A percentile compares a stretch with the other conserved stretches of the same genome.
phyloP scores from a whole-genome alignment of 2,797 vertebrate genomes.

The Hapalemur alaotrensis region DNA sequence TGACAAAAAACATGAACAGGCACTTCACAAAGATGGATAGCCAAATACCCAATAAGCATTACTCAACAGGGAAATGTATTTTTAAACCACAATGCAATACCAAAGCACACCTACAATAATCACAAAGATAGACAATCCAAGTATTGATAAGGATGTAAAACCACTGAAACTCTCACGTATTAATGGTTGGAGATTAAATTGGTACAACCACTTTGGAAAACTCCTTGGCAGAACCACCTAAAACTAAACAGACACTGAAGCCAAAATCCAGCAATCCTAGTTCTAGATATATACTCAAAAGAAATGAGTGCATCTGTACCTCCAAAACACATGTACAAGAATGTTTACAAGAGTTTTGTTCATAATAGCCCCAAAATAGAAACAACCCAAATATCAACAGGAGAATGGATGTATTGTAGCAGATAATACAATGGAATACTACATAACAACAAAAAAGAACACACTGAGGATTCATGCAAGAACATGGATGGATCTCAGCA shows the following conservation, averaged over 20 bases:
- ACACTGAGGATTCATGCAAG: neutral
- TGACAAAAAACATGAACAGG: neutral
- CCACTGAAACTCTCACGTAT: neutral
- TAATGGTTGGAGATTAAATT: neutral
- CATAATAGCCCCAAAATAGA: neutral
- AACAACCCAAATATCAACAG: neutral
- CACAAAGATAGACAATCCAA: neutral
- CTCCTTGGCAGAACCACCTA: neutral
- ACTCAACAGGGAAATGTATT: neutral
- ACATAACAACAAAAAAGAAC: conserved; percentile 1
- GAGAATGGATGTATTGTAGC: neutral
- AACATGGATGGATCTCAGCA: neutral
- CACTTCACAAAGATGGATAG: neutral
- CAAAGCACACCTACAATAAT: neutral
- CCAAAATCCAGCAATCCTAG: neutral
- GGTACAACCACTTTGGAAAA: neutral
- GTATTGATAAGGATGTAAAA: neutral
- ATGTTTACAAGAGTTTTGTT: neutral
- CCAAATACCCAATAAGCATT: neutral
- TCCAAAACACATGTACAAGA: neutral
- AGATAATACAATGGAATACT: neutral
- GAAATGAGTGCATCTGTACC: neutral
- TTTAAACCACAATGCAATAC: neutral
- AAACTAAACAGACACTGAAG: neutral
- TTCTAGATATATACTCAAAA: neutral